Evolutionary conservation across 2,113 vertebrate genomes (phyloP).

Genomic region (Pachyramphus minor): DNA sequence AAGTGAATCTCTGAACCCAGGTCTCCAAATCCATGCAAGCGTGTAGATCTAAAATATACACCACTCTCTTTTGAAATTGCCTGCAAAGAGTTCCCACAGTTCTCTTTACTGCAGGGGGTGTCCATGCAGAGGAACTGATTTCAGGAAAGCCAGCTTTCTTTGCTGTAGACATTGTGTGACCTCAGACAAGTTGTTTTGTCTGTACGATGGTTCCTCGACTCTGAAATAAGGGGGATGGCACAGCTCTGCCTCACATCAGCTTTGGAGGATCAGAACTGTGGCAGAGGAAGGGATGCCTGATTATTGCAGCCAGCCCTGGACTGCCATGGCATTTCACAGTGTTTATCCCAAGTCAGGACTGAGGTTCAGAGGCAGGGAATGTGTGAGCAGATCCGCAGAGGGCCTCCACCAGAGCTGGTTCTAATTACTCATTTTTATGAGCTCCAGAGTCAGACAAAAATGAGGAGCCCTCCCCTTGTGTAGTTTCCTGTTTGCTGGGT

Average conservation of each 20-base stretch:
- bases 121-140: neutral
- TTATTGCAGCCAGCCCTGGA: neutral
- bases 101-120: neutral
- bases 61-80: neutral
- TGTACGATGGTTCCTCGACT: neutral
- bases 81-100: neutral
- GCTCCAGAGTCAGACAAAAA: conserved; percentile 59
- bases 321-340: neutral
- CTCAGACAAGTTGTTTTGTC: neutral
- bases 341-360: neutral
- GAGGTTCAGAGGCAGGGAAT: neutral
- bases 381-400: neutral
- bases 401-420: conserved; percentile 23
- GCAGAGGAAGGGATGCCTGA: neutral
- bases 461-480: conserved; percentile 54
- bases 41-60: neutral
- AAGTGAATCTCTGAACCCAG: neutral
- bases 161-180: neutral
- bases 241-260: neutral
- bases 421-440: conserved; percentile 68
- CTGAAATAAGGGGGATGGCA: neutral
- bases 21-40: neutral
- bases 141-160: neutral
- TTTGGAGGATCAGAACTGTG: neutral
- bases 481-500: conserved; percentile 67